A percentile compares a stretch with the other conserved stretches of the same genome.
These are phyloP conservation scores for Gasteruption jaculator DNA, from an alignment of 2,888 invertebrate genomes.

Conservation along the genomic window DNA sequence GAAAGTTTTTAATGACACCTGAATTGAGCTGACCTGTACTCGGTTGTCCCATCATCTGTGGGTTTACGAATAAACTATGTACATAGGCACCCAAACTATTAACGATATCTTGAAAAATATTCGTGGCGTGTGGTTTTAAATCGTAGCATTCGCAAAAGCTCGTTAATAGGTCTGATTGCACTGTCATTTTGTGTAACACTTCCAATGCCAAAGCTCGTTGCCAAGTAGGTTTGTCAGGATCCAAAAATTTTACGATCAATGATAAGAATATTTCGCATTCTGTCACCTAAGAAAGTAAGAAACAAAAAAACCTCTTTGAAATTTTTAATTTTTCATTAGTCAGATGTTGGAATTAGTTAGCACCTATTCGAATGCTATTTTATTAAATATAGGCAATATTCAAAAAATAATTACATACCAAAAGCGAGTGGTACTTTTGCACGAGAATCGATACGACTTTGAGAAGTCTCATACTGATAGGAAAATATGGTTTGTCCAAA, in stretches of 20 bases:
- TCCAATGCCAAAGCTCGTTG: conserved; percentile 92
- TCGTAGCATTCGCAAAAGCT: conserved; percentile 96
- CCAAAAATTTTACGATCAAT: conserved; percentile 93
- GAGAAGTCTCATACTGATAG: conserved; percentile 91
- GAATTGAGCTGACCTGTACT: conserved; percentile 33
- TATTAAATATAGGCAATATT: neutral
- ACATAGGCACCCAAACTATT: conserved; percentile 91
- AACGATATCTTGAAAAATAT: conserved; percentile 92
- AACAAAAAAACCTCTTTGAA: too few relatives aligned
- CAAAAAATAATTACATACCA: conserved; percentile 59
- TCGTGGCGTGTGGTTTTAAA: conserved; percentile 87
- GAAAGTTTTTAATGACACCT: neutral
- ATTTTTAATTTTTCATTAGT: conserved; percentile 1
- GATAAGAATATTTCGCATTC: conserved; percentile 99
- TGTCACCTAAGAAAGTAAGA: conserved; percentile 68
- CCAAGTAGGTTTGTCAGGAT: conserved; percentile 96
- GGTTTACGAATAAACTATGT: conserved; percentile 81
- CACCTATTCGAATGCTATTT: neutral
- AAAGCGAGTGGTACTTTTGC: conserved; percentile 84
- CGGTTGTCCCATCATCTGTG: conserved; percentile 61
- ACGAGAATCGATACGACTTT: conserved; percentile 90
- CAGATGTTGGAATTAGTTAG: conserved; percentile 2
- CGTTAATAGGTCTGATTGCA: conserved; percentile 80
- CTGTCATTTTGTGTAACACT: conserved; percentile 90
- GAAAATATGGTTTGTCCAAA: conserved; percentile 91